phyloP scores from a whole-genome alignment of 2,797 vertebrate species.

The Nyctalus aviator region DNA sequence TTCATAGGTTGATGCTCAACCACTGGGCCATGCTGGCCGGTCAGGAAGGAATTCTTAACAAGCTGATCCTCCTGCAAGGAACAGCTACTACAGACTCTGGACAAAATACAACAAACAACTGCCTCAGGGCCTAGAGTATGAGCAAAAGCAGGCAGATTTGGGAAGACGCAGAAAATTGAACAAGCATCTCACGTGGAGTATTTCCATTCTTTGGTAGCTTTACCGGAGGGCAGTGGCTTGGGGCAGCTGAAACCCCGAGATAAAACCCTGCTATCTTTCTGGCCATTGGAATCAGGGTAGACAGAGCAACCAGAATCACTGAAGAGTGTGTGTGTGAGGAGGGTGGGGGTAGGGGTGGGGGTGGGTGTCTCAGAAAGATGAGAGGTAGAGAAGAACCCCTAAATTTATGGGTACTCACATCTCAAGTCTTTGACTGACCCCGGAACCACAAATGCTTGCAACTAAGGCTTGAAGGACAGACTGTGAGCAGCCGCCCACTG shows the following conservation, averaged over 20 bases:
- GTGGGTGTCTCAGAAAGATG: background rate
- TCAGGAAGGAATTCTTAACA: too few species aligned
- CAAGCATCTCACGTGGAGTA: fast-evolving
- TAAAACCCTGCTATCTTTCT: background rate
- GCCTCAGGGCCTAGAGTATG: background rate
- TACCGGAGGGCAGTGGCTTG: background rate
- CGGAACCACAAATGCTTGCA: background rate
- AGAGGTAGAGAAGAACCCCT: background rate
- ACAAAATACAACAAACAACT: background rate
- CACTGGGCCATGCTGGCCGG: too few species aligned
- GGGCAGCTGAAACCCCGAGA: background rate
- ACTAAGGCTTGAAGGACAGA: background rate
- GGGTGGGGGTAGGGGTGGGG: too few species aligned
- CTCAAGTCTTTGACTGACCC: background rate
- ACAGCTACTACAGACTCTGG: background rate
- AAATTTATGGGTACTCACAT: fast-evolving
- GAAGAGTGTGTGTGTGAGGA: background rate
- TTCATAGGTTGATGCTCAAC: too few species aligned
- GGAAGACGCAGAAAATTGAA: background rate
- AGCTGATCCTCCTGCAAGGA: background rate
- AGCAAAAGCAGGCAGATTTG: background rate
- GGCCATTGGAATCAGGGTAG: background rate
- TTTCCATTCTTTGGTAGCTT: background rate
- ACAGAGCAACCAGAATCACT: background rate
- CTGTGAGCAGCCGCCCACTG: fast-evolving